Base-by-base conservation (phyloP, 1,140 invertebrate species). In the Drosophila melanica region DNA sequence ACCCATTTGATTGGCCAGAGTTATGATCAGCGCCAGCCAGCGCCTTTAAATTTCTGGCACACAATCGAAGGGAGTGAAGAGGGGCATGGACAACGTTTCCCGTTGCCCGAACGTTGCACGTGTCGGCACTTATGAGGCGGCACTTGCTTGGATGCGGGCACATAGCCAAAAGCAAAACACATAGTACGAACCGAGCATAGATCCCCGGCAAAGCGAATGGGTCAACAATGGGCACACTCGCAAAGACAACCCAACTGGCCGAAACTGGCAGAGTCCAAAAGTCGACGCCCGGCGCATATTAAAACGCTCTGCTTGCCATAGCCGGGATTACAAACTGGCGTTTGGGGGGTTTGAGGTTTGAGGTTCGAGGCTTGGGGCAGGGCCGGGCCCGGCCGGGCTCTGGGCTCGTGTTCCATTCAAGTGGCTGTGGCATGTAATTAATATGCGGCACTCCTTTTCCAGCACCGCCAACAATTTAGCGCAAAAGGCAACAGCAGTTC, bases 381-480 rank as follows among this genome's bases (percentile, higher is more conserved):
- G 63, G 50, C 50, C 16, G 9, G 50, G 50, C 50, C 16, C 4
- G 50, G 50, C 30, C 18, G 18, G 39, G 67, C 68, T 14, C 35
- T 42, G 53, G 51, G 51, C 51, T 75, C 71, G 72, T 58, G 67
- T 76, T 72, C 74, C 74, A 73, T 73, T 76, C 74, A 76, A 76
- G 74, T 76, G 74, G 74, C 35, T 73, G 54, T 58, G 80, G 75
- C 71, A 73, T 72, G 67, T 85, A 79, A 84, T 84, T 84, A 84
- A 84, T 84, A 84, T 84, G 80, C 80, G 81, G 81, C 80, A 85
- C 81, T 84, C 80, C 80, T 85, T 85, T 77, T 41, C 55, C 63
- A 63, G 27, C 44, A 58, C 33, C 41, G 58, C 18, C 57, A 68
- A 79, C 66, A 66, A 79, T 79, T 79, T 84, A 59, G 72, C 67